Evolutionary conservation across 2,888 invertebrate species (phyloP), one percentile per base, ranked within the genome.

Genomic region (Mystacides longicornis): DNA sequence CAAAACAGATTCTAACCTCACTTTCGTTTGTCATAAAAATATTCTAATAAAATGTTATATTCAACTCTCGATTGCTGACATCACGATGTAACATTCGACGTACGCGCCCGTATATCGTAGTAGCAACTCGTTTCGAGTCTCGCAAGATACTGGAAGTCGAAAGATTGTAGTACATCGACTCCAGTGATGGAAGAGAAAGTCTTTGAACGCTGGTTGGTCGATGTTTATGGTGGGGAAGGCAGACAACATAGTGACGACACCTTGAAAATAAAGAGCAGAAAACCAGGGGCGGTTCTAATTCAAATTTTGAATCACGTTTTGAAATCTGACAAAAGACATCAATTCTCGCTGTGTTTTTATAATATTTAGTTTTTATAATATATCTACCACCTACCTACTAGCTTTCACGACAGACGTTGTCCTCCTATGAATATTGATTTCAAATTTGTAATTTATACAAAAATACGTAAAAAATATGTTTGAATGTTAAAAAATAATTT

Each of bases 141-240:
- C 53, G 53, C 53, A 46, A 53, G 48, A 22, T 33, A 69, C 66
- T 71, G 65, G 54, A 54, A 51, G 52, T 53, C 60, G 51, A 46
- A 55, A 55, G 60, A 60, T 57, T 60, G 57, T 57, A 55, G 60
- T 52, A 57, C 60, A 60, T 57, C 59, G 64, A 58, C 60, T 49
- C 56, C 56, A 45, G 73, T 74, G 72, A 73, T 73, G 73, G 73
- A 74, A 73, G 76, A 76, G 77, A 77, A 77, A 77, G 77, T 77
- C 71, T 71, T 69, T 76, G 72, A 74, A 74, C 73, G 75, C 67
- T 69, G 72, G 72, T 71, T 70, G 71, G 72, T 64, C 67, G 67
- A 61, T 37, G 16, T 58, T 61, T 62, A 63, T 60, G 50, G 23
- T 42, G 58, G 62, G 63, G 64, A 54, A 65, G 68, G 71, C 64